Evolutionary conservation across 2,888 invertebrate genomes (phyloP).

Genomic region (Ypsolopha sequella): DNA sequence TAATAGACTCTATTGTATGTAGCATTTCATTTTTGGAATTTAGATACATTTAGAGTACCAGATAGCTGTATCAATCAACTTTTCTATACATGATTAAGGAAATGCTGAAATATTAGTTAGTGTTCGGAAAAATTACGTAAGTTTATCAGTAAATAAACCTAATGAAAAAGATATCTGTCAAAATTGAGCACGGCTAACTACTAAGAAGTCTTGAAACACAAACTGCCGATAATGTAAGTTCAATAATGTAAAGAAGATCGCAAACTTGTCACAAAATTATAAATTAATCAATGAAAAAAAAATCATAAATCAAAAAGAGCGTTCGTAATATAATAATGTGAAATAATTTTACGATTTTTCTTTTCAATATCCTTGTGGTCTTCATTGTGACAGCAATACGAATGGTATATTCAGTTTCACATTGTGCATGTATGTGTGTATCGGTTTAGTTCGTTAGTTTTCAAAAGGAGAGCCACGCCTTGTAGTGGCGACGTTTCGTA

Average conservation of each 20-base stretch:
- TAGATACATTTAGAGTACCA: conserved; percentile 67
- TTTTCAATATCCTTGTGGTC: conserved; percentile 69
- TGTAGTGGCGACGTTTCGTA: conserved; percentile 47
- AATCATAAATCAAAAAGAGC: conserved; percentile 18
- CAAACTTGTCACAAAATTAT: background rate
- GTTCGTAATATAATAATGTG: conserved; percentile 51
- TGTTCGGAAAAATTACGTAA: conserved; percentile 37
- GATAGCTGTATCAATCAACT: conserved; percentile 68
- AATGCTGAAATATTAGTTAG: conserved; percentile 59
- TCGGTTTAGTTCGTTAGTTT: conserved; percentile 32
- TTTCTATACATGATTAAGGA: conserved; percentile 60
- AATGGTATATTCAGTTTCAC: background rate
- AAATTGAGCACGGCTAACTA: conserved; percentile 66
- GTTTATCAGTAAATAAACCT: conserved; percentile 54
- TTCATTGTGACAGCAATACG: conserved; percentile 63
- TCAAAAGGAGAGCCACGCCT: conserved; percentile 39
- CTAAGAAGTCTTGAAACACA: conserved; percentile 55
- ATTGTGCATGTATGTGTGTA: conserved; percentile 18
- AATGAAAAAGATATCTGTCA: conserved; percentile 38
- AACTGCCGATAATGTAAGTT: conserved; percentile 41
- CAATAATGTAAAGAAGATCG: background rate
- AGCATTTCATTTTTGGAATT: conserved; percentile 64
- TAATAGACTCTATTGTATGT: conserved; percentile 69
- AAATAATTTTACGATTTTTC: conserved; percentile 34
- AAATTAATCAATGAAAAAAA: conserved; percentile 5